These are phyloP conservation scores for Nasonia vitripennis DNA, from an alignment of 1,140 invertebrate species.

Conservation along the genomic window DNA sequence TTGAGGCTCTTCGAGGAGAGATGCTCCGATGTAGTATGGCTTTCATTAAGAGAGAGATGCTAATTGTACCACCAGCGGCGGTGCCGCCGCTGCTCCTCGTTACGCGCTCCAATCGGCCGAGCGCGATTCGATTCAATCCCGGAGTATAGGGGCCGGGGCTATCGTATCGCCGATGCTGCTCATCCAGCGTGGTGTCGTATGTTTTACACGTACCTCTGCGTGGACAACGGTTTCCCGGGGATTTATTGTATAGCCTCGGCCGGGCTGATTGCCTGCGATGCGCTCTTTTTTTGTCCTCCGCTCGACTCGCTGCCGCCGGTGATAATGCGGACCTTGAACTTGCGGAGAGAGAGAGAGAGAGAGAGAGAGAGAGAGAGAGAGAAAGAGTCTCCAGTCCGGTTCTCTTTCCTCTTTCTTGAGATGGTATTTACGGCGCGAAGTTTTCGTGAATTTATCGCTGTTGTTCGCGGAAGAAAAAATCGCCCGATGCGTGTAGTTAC, in stretches of 20 bases:
- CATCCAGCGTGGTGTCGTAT: neutral
- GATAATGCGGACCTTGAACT: neutral
- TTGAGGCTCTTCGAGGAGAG: neutral
- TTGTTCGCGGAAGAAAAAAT: too few species aligned
- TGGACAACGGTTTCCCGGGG: neutral
- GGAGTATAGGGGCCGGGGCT: neutral
- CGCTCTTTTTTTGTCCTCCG: neutral
- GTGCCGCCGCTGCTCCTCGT: neutral
- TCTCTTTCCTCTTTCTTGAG: neutral
- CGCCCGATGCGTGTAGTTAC: too few species aligned
- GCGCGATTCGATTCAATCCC: neutral
- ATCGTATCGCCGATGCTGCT: neutral
- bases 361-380: too few species aligned
- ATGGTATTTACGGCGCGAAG: too few species aligned
- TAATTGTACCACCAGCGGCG: neutral
- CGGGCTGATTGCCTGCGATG: neutral
- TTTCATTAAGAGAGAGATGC: conserved; percentile 22
- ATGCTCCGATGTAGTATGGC: neutral
- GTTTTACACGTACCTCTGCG: neutral
- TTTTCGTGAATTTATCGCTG: too few species aligned
- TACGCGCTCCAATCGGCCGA: conserved; percentile 6
- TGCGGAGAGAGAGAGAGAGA: neutral
- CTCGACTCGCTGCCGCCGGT: neutral
- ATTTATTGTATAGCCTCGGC: conserved; percentile 12
- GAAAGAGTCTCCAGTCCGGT: neutral